A percentile compares a stretch with the other conserved stretches of the same genome.
These are phyloP conservation scores for Oncorhynchus mykiss DNA, from an alignment of 2,113 vertebrate genomes.

Conservation along the genomic window DNA sequence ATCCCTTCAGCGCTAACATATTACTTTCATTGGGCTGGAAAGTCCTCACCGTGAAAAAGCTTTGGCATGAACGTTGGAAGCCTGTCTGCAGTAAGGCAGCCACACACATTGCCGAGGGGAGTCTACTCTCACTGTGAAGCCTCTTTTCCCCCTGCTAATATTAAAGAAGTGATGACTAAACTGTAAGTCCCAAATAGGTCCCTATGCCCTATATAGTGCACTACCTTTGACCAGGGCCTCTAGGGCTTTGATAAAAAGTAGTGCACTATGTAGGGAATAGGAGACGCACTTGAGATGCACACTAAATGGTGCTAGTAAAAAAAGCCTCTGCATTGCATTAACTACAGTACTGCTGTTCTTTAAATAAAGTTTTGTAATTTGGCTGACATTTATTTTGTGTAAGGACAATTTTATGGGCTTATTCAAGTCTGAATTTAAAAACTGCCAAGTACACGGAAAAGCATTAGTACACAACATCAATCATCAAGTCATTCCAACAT, in stretches of 20 bases:
- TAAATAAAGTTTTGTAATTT: conserved; percentile 43
- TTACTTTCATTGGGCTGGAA: conserved; percentile 56
- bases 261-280: too few relatives aligned
- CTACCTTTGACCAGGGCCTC: too few relatives aligned
- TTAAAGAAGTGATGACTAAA: conserved; percentile 56
- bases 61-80: conserved; percentile 41
- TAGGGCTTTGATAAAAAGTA: too few relatives aligned
- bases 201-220: too few relatives aligned
- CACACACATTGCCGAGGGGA: conserved; percentile 58
- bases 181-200: conserved; percentile 8
- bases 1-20: conserved; percentile 37
- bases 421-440: conserved; percentile 41
- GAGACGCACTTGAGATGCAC: too few relatives aligned
- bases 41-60: conserved; percentile 34
- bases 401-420: conserved; percentile 53
- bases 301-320: conserved; percentile 12
- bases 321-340: conserved; percentile 52
- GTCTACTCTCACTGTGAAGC: conserved; percentile 22
- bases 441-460: conserved; percentile 28
- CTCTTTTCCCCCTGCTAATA: conserved; percentile 28
- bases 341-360: conserved; percentile 52
- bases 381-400: conserved; percentile 51
- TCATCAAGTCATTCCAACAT: conserved; percentile 22
- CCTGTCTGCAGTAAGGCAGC: conserved; percentile 36
- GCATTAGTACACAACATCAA: conserved; percentile 29